These are phyloP conservation scores for Phania funesta DNA, from an alignment of 2,888 invertebrate genomes.

Conservation along the genomic window DNA sequence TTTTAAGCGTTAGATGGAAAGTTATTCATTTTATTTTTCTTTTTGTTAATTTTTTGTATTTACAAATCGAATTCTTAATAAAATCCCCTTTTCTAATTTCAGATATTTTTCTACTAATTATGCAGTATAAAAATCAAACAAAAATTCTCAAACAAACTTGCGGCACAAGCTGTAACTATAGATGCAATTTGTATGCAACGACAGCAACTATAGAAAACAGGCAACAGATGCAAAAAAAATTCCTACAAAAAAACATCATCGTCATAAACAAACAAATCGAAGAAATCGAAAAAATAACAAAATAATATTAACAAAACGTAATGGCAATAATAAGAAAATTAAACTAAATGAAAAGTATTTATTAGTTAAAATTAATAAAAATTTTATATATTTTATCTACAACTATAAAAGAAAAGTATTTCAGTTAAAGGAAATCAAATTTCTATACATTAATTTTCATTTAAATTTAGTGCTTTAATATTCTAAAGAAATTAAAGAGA, in stretches of 20 bases:
- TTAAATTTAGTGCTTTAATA: neutral
- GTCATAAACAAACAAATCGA: constrained; percentile 32
- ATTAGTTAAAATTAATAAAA: constrained; percentile 54
- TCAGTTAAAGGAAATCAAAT: neutral
- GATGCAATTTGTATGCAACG: constrained; percentile 55
- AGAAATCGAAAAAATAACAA: constrained; percentile 6
- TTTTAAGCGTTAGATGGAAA: no score
- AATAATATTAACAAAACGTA: constrained; percentile 9
- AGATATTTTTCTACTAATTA: constrained; percentile 56
- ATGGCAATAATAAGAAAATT: constrained; percentile 18
- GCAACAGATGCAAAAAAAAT: constrained; percentile 48
- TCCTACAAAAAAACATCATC: constrained; percentile 28
- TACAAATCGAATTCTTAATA: no score
- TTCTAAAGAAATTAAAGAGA: neutral
- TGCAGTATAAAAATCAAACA: constrained; percentile 51
- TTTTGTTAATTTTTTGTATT: neutral
- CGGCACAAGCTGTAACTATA: constrained; percentile 44
- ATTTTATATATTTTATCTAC: constrained; percentile 58
- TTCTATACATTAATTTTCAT: neutral
- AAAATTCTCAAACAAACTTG: constrained; percentile 31
- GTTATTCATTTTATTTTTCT: no score
- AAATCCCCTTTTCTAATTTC: constrained; percentile 21
- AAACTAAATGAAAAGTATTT: constrained; percentile 46
- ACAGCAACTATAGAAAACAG: constrained; percentile 54
- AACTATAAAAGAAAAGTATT: constrained; percentile 53